A percentile compares a stretch with the other conserved stretches of the same genome.
phyloP scores from a whole-genome alignment of 1,140 invertebrate genomes.

The Drosophila paulistorum region DNA sequence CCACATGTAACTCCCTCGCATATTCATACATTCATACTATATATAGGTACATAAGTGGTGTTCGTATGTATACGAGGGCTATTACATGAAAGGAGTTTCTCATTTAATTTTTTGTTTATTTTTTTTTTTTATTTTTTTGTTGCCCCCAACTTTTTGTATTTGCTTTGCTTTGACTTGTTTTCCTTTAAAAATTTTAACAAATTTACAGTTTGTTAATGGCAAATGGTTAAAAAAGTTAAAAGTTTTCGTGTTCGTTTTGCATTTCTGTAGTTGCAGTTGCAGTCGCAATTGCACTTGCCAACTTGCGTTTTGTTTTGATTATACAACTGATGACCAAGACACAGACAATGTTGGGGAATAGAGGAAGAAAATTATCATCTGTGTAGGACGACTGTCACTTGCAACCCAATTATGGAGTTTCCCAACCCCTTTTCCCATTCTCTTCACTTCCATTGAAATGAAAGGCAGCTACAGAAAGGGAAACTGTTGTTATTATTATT shows the following conservation, averaged over 20 bases:
- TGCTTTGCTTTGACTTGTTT: slow-evolving; percentile 40
- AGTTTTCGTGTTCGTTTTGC: slow-evolving; percentile 61
- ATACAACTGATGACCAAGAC: slow-evolving; percentile 51
- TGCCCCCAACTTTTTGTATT: slow-evolving; percentile 21
- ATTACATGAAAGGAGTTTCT: slow-evolving; percentile 62
- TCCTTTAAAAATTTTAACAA: slow-evolving; percentile 57
- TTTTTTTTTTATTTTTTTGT: slow-evolving; percentile 40
- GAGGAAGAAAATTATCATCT: not conserved
- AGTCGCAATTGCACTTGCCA: slow-evolving; percentile 60
- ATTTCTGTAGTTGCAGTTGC: slow-evolving; percentile 56
- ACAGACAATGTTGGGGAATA: not conserved
- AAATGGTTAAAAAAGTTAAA: slow-evolving; percentile 59
- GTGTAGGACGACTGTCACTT: slow-evolving; percentile 42
- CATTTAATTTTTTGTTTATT: slow-evolving; percentile 26
- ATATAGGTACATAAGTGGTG: not conserved
- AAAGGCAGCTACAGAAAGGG: not conserved
- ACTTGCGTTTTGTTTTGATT: slow-evolving; percentile 63
- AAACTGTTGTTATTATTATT: slow-evolving; percentile 25
- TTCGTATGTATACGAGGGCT: slow-evolving; percentile 3
- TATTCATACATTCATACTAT: not conserved
- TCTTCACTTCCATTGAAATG: not conserved
- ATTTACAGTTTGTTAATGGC: slow-evolving; percentile 76
- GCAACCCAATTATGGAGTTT: not conserved
- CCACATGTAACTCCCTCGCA: slow-evolving; percentile 8
- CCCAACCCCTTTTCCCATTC: slow-evolving; percentile 27